Evolutionary conservation across 2,888 invertebrate genomes (phyloP), one percentile per base, ranked within the genome.

Genomic region (Drosophila neotestacea): DNA sequence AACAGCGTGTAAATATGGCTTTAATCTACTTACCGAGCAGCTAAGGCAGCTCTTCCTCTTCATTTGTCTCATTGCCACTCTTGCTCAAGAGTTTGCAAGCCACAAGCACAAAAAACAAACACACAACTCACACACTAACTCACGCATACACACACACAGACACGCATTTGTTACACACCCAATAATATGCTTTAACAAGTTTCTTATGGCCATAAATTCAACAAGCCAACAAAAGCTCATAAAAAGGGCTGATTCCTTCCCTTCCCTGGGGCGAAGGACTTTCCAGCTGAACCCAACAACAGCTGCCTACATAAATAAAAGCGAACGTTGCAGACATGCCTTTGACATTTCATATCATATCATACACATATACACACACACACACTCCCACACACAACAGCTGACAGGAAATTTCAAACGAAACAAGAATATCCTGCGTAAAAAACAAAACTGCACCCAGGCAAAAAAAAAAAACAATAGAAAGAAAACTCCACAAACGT

Each of bases 121-220:
- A 81, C 71, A 75, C 30, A 70, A 72, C 78, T 70, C 68, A 56
- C 56, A 58, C 68, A 48, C 55, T 55, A 46, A 27, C 62, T 54
- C 30, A 38, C 50, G 27, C 58, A 68, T 56, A 70, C 69, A 64
- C 51, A 56, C 22, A 22, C 22, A 22, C 22, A 22, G 22, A 36
- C 63, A 65, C 63, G 67, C 67, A 69, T 81, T 84, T 87, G 85
- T 89, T 84, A 89, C 85, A 85, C 87, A 85, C 89, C 85, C 85
- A 89, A 89, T 85, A 85, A 89, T 85, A 74, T 68, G 89, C 85
- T 81, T 80, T 87, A 85, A 89, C 85, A 87, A 85, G 89, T 89
- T 85, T 80, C 85, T 89, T 89, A 85, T 89, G 82, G 85, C 80
- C 82, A 89, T 89, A 85, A 85, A 89, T 89, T 85, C 82, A 87